A percentile compares a stretch with the other conserved stretches of the same genome.
Conservation (phyloP, 2,113 vertebrate genomes). For the Thryonomys swinderianus region DNA sequence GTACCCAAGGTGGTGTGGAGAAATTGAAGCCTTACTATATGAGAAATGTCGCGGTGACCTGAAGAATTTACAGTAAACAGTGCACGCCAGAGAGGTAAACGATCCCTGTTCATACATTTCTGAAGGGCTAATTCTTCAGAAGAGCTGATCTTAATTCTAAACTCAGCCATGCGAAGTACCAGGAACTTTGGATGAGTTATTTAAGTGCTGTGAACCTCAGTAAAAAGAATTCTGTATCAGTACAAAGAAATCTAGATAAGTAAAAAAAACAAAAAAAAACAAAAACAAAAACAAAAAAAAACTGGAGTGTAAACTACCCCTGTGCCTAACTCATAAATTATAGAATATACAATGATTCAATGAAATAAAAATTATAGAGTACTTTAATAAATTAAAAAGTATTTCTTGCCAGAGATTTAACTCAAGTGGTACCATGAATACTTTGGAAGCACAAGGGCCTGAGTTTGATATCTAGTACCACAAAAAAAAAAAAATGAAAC, state of each 20-base stretch:
- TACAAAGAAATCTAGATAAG: too few species aligned
- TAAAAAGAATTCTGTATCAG: too few species aligned
- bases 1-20: background rate
- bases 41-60: background rate
- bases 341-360: background rate
- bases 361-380: background rate
- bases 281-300: too few species aligned
- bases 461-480: too few species aligned
- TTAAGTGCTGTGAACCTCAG: background rate
- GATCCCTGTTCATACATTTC: background rate
- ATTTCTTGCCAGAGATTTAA: background rate
- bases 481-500: background rate
- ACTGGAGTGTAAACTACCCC: background rate
- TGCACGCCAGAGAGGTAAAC: background rate
- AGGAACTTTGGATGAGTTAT: background rate
- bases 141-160: background rate
- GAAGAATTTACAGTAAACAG: background rate
- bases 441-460: too few species aligned
- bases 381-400: background rate
- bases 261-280: too few species aligned
- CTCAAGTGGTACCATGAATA: too few species aligned
- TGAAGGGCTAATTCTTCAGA: slow-evolving; percentile 18
- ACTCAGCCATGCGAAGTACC: background rate
- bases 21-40: background rate
- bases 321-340: background rate